Percentiles rank a stretch among this genome's conserved stretches.
These are phyloP conservation scores for Temnothorax rugatulus DNA, from an alignment of 2,888 invertebrate species.

Conservation along the genomic window DNA sequence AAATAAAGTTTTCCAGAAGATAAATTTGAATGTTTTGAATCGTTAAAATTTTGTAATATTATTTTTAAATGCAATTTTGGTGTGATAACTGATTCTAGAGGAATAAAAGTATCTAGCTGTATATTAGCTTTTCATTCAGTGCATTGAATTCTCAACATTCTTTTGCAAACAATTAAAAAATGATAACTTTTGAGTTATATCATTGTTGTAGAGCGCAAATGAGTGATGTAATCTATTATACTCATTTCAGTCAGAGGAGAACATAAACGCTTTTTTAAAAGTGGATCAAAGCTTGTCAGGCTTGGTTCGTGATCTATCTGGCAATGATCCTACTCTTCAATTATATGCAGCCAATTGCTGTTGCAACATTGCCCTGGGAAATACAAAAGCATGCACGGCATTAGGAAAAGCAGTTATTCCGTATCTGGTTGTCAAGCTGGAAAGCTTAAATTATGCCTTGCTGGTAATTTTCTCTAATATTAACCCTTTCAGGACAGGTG, in stretches of 20 bases:
- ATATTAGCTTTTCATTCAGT: not conserved
- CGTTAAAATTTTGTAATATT: not conserved
- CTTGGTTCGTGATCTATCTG: conserved; percentile 87
- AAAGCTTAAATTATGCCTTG: conserved; percentile 82
- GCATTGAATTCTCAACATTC: not conserved
- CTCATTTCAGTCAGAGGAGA: conserved; percentile 85
- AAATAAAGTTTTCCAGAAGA: not conserved
- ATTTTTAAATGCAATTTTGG: not conserved
- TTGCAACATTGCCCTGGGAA: conserved; percentile 88
- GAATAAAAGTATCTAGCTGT: not conserved
- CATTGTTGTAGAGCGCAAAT: too few species aligned
- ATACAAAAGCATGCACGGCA: conserved; percentile 84
- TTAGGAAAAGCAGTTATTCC: conserved; percentile 87
- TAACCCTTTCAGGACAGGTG: not conserved
- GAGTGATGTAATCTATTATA: conserved; percentile 79
- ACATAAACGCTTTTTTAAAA: conserved; percentile 84
- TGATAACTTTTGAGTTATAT: too few species aligned
- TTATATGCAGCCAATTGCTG: conserved; percentile 87
- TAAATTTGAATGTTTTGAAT: not conserved
- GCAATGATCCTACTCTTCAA: conserved; percentile 87
- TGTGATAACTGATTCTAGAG: not conserved
- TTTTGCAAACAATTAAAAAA: too few species aligned
- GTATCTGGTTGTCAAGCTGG: conserved; percentile 86
- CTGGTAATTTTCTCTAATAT: conserved; percentile 70
- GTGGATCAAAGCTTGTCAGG: conserved; percentile 86